Conservation (phyloP, 1,140 invertebrate genomes). For the Psix sp. region DNA sequence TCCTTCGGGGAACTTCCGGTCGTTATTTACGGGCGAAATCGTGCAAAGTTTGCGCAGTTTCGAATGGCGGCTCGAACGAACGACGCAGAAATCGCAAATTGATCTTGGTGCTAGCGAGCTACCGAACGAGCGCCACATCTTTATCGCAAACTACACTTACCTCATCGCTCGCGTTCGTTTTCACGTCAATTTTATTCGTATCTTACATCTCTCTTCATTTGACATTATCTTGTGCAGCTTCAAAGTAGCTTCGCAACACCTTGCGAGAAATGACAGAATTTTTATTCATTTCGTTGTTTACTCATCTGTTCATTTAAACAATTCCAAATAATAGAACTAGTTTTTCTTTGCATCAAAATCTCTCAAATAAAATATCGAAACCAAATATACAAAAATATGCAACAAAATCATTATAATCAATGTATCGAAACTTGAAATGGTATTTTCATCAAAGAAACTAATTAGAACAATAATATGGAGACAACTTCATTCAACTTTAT, state of each 20-base stretch:
- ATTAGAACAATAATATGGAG: too few species aligned
- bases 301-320: too few species aligned
- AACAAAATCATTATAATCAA: too few species aligned
- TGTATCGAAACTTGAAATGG: too few species aligned
- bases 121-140: constrained; percentile 53
- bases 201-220: constrained; percentile 49
- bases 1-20: constrained; percentile 60
- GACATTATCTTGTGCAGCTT: constrained; percentile 15
- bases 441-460: too few species aligned
- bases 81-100: constrained; percentile 60
- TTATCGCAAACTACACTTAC: constrained; percentile 41
- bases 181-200: constrained; percentile 45
- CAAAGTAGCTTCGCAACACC: constrained; percentile 40
- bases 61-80: constrained; percentile 53
- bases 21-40: constrained; percentile 60
- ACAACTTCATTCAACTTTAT: too few species aligned
- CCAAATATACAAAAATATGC: too few species aligned
- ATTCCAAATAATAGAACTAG: too few species aligned
- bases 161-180: constrained; percentile 29
- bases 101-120: constrained; percentile 58
- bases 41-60: constrained; percentile 58
- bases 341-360: too few species aligned
- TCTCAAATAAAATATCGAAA: too few species aligned
- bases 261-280: too few species aligned
- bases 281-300: too few species aligned